Conservation (phyloP, 2,113 vertebrate genomes). For the Tyrannus savana region DNA sequence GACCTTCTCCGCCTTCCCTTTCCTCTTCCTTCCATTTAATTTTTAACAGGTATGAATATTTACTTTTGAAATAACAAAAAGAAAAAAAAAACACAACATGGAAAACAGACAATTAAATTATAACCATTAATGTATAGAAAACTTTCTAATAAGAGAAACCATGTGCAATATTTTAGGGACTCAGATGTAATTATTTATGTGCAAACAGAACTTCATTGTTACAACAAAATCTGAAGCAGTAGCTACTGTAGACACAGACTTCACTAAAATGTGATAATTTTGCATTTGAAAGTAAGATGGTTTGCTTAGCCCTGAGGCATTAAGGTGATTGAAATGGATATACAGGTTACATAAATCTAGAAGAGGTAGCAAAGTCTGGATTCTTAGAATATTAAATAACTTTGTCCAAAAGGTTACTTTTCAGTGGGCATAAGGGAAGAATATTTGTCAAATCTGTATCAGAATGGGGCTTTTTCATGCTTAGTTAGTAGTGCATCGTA, state of each 20-base stretch:
- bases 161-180: background rate
- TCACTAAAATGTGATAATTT: background rate
- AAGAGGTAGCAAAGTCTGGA: background rate
- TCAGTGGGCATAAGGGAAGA: background rate
- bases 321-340: background rate
- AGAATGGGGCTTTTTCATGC: background rate
- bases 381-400: background rate
- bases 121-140: background rate
- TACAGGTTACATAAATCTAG: background rate
- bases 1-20: background rate
- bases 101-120: background rate
- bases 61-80: background rate
- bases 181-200: background rate
- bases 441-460: background rate
- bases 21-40: background rate
- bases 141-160: background rate
- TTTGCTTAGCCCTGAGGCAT: background rate
- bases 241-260: background rate
- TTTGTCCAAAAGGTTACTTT: background rate
- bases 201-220: background rate
- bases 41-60: background rate
- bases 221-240: background rate
- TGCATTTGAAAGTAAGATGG: background rate
- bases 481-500: background rate
- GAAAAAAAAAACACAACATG: background rate